Base-by-base conservation (phyloP, 2,888 invertebrate genomes). In the Meiosimyza platycephala region DNA sequence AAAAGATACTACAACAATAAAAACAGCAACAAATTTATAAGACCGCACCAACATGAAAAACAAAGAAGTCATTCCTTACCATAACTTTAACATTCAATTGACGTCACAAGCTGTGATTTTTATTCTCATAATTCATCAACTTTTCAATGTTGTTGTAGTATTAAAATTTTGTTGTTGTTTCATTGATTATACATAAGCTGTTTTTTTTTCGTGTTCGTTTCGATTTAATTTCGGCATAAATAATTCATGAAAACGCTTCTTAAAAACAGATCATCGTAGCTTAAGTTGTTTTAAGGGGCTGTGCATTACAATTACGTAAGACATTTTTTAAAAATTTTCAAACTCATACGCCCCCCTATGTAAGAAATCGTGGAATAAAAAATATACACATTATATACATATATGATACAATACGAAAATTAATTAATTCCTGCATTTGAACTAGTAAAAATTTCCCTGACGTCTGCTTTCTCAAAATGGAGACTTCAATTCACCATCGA, bases 61-160 rank as follows among this genome's bases (percentile, higher is more conserved):
- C n/a, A 60, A 63, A 63, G 47, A 57, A 33, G 68, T 68, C 15
- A 22, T 68, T 50, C 18, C 48, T 48, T 68, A 40, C 40, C 40
- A 40, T 57, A 59, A 59, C 68, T 59, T 69, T 69, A 60, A 69
- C 59, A 59, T 69, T 59, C 48, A 2, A 59, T 69, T 69, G 68
- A 69, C 68, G 68, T 60, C 68, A 69, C 59, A 50, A 69, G 51
- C 59, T 28, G 60, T 60, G 50, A 69, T n/a, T n/a, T 18, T 63
- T 51, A 15, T 64, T 28, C 60, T 68, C 16, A 12, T 66, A 40
- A 6, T 40, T 40, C 47, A 18, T 47, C 12, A 54, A 33, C 48
- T 57, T 55, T 33, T 55, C 57, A 33, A 15, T 22, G 55, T 48
- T 16, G 48, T 55, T 67, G 47, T 15, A 40, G 40, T 40, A 40